Evolutionary conservation across 2,113 vertebrate genomes (phyloP), one percentile per base, ranked within the genome.

Genomic region (Pelecanus crispus): DNA sequence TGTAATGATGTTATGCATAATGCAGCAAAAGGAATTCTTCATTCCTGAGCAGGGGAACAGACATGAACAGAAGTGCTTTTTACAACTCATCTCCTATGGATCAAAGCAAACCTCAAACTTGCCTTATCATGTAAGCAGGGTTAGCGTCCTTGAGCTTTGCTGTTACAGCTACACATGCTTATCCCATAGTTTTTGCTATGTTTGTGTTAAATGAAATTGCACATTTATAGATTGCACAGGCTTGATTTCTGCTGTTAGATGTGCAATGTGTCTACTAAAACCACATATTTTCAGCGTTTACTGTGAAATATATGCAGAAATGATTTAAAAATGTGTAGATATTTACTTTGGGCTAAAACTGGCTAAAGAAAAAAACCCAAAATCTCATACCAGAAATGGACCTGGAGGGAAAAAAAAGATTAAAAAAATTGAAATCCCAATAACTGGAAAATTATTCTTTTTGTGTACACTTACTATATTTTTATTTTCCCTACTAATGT

Each of bases 1-100:
- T 96, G 92, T 97, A 97, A 97, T 91, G 97, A 97, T 98, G 97
- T 97, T 97, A 97, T 97, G 94, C 97, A 98, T 98, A 98, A 98
- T 97, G 97, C 96, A 98, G 96, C 91, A 97, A 97, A 98, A 97
- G 88, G 88, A 97, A 97, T 97, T 95, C 96, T 96, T 97, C 93
- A 90, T 96, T 97, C 91, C 92, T 88, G 92, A 97, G 91, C 81
- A 95, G 85, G 11, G 12, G 94, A 97, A 67, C 89, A 91, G 90
- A 94, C 92, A 50, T 65, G 96, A 97, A 73, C 90, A 93, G 91
- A 96, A 94, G 65, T 81, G 42, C 66, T 93, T 96, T 98, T 93
- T 95, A 94, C 42, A 87, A 62, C 80, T 97, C 78, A 67, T 95
- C 96, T 98, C 87, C 90, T 86, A 90, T 78, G 94, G 95, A 98